Conservation (phyloP, 2,888 invertebrate genomes). For the Neoascia interrupta region DNA sequence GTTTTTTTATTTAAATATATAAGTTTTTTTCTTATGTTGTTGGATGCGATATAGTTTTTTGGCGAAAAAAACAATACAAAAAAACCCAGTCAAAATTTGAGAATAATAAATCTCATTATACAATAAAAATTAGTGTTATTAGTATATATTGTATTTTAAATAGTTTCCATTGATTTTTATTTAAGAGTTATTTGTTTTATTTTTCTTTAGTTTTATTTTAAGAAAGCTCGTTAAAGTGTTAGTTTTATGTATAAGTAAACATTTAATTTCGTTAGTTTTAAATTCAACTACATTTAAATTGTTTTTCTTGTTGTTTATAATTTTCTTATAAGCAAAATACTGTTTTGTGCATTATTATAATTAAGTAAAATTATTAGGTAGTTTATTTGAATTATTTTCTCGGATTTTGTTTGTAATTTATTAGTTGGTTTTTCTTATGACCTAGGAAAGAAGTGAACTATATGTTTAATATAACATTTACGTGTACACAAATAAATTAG, state of each 20-base stretch:
- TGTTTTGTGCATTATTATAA: slow-evolving; percentile 69
- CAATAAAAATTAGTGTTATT: slow-evolving; percentile 23
- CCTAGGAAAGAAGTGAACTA: slow-evolving; percentile 51
- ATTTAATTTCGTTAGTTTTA: slow-evolving; percentile 56
- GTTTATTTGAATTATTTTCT: slow-evolving; percentile 13
- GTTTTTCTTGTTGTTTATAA: slow-evolving; percentile 19
- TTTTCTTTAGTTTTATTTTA: too few relatives aligned
- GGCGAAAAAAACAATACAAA: slow-evolving; percentile 61
- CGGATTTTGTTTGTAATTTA: slow-evolving; percentile 23
- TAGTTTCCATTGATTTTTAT: slow-evolving; percentile 16
- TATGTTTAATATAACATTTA: slow-evolving; percentile 36
- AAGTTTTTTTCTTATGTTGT: slow-evolving; percentile 20
- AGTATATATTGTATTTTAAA: neutral
- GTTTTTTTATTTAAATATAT: slow-evolving; percentile 9
- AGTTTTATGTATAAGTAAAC: slow-evolving; percentile 39
- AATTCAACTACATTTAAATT: slow-evolving; percentile 21
- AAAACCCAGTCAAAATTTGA: slow-evolving; percentile 55
- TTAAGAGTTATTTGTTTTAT: slow-evolving; percentile 2
- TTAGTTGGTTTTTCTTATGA: slow-evolving; percentile 45
- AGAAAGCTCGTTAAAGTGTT: too few relatives aligned
- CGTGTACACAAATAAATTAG: slow-evolving; percentile 64
- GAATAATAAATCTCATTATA: slow-evolving; percentile 38
- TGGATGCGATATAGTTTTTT: slow-evolving; percentile 22
- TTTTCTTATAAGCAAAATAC: slow-evolving; percentile 69
- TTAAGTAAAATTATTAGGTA: slow-evolving; percentile 48